A percentile compares a stretch with the other conserved stretches of the same genome.
These are phyloP conservation scores for Platyrinchus mystaceus DNA, from an alignment of 2,797 vertebrate genomes.

Conservation along the genomic window DNA sequence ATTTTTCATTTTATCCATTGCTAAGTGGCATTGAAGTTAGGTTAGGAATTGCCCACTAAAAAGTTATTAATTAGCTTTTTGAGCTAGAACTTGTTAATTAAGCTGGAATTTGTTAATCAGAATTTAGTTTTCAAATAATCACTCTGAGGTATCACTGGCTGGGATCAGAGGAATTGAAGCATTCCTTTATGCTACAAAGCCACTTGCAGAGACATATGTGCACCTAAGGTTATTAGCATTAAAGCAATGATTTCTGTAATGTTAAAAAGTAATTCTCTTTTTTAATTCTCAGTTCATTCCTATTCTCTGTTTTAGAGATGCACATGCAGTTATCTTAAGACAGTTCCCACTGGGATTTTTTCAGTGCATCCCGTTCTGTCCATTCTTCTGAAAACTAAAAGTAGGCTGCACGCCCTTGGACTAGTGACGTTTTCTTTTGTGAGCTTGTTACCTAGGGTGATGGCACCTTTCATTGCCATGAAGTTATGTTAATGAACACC, in stretches of 20 bases:
- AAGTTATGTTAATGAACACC: constrained; percentile 56
- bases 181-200: background rate
- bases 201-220: background rate
- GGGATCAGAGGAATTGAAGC: background rate
- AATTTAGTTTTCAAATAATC: background rate
- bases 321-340: background rate
- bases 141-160: background rate
- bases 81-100: background rate
- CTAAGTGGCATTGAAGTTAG: background rate
- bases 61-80: background rate
- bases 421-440: constrained; percentile 7
- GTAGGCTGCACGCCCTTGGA: background rate
- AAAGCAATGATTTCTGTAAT: background rate
- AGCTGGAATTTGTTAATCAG: background rate
- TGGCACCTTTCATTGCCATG: constrained; percentile 15
- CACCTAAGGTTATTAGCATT: background rate
- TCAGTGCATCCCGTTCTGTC: background rate
- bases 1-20: background rate
- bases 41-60: background rate
- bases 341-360: background rate
- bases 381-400: background rate
- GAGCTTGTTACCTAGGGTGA: constrained; percentile 40
- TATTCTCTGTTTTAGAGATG: background rate
- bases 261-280: background rate
- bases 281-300: background rate